phyloP scores from a whole-genome alignment of 2,888 invertebrate species.

The Sipunculus nudus region DNA sequence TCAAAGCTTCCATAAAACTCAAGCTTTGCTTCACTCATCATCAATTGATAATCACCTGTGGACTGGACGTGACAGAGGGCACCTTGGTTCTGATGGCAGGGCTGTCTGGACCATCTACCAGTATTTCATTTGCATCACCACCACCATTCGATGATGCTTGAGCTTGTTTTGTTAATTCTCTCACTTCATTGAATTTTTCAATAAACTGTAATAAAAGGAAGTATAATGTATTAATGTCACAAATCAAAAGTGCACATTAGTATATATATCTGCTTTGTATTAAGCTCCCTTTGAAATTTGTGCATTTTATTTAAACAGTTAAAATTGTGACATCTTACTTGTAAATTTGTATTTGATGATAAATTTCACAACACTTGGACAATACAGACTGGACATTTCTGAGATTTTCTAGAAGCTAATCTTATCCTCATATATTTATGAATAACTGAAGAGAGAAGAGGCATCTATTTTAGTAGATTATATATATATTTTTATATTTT shows the following conservation, averaged over 20 bases:
- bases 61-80: no score
- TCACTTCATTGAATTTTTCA: conserved; percentile 97
- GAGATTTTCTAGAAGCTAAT: no score
- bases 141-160: conserved; percentile 24
- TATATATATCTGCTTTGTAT: background rate
- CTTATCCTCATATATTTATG: no score
- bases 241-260: background rate
- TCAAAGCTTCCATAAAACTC: no score
- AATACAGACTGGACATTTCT: background rate
- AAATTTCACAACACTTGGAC: background rate
- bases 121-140: conserved; percentile 14
- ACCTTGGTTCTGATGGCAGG: no score
- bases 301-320: background rate
- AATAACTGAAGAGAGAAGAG: no score
- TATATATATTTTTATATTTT: no score
- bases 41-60: no score
- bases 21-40: no score
- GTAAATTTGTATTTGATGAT: background rate
- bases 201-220: conserved; percentile 78
- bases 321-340: background rate
- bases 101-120: no score
- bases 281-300: background rate
- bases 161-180: conserved; percentile 81
- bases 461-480: no score
- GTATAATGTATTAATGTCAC: background rate